Evolutionary conservation across 2,888 invertebrate genomes (phyloP), one percentile per base, ranked within the genome.

Genomic region (Heterodera filipjevi): DNA sequence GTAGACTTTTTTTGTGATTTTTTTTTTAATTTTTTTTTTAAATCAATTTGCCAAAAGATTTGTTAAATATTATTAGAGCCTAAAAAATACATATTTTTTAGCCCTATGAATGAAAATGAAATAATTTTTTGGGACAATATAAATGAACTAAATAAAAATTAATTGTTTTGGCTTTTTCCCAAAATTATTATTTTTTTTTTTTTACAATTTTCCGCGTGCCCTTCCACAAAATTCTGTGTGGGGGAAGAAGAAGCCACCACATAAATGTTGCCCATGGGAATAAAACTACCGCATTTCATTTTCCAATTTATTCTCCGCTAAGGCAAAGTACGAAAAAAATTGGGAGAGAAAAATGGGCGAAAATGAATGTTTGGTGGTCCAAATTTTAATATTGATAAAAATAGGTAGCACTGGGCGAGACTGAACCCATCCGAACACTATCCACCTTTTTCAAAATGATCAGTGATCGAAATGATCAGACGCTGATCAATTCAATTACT

Each of bases 201-300:
- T 49, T 49, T 49, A 16, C 16, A 14, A 49, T 49, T 8, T 59
- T 59, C 59, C 53, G 22, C 12, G 8, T 27, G n/a, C 27, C 59
- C n/a, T 59, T 2, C 27, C 59, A 59, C n/a, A 49, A 49, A 49
- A 49, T 27, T 8, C n/a, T 22, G 19, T 19, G 49, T 3, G 49
- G 49, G 3, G 2, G 49, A 8, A 59, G 27, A 27, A 27, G 6
- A 27, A 27, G n/a, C n/a, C n/a, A n/a, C n/a, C n/a, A n/a, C n/a
- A n/a, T n/a, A 59, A 27, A 59, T 59, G n/a, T 59, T 59, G 59
- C 59, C 59, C 59, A 59, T n/a, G 59, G 59, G 59, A 59, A 59
- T 59, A 49, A 49, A 14, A 49, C 3, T 19, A 16, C 16, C 49
- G 16, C 19, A 49, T 27, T 16, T 2, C 59, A 27, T 59, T 59